Evolutionary conservation across 2,888 invertebrate genomes (phyloP).

Genomic region (Euspilapteryx auroguttella): DNA sequence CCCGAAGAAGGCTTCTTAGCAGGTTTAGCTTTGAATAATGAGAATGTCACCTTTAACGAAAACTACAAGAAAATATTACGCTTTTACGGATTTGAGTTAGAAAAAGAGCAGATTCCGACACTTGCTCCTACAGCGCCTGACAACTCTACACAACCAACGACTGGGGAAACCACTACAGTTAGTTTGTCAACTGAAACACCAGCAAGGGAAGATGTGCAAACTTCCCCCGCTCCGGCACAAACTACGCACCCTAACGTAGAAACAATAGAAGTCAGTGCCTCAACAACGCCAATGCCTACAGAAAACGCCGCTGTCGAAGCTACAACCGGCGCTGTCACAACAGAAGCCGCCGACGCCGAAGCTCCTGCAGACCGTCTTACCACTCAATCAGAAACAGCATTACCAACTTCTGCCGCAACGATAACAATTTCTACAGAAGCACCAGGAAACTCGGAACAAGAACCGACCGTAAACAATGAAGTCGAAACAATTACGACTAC

Average conservation of each 20-base stretch:
- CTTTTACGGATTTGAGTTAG: conserved; percentile 82
- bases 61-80: conserved; percentile 72
- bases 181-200: conserved; percentile 5
- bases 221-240: not conserved
- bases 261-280: too few relatives aligned
- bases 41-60: conserved; percentile 74
- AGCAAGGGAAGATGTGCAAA: not conserved
- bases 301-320: conserved; percentile 2
- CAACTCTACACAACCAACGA: conserved; percentile 10
- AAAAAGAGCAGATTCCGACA: conserved; percentile 35
- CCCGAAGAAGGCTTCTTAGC: conserved; percentile 81
- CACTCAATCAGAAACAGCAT: not conserved
- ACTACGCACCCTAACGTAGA: conserved; percentile 18
- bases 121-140: conserved; percentile 16
- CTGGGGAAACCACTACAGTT: conserved; percentile 3
- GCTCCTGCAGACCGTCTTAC: not conserved
- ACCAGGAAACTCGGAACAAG: conserved; percentile 10
- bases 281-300: conserved; percentile 6
- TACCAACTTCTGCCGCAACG: conserved; percentile 3
- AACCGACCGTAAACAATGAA: conserved; percentile 20
- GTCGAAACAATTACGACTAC: conserved; percentile 11
- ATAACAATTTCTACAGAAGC: conserved; percentile 10
- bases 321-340: conserved; percentile 8
- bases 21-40: conserved; percentile 77
- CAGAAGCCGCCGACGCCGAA: conserved; percentile 8